phyloP scores from a whole-genome alignment of 2,113 vertebrate species.

The Dicerorhinus sumatrensis region DNA sequence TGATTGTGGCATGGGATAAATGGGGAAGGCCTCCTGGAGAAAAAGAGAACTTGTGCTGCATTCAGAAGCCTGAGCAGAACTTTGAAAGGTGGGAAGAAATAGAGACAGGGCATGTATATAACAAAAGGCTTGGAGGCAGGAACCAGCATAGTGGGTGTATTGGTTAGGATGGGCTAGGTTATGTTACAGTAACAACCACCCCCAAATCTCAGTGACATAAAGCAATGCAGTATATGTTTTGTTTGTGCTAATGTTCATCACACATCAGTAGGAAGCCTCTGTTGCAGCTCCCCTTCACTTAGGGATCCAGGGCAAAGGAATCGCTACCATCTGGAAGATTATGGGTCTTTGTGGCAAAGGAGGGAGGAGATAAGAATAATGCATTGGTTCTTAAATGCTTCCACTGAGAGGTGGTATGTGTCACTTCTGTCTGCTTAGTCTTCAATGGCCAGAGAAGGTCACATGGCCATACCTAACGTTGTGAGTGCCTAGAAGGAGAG shows the following conservation, averaged over 20 bases:
- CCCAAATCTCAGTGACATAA: constrained; percentile 8
- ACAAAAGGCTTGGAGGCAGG: background rate
- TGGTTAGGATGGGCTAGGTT: background rate
- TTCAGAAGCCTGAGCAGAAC: background rate
- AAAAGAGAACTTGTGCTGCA: background rate
- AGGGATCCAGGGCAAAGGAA: background rate
- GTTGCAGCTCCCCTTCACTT: background rate
- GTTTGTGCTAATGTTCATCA: background rate
- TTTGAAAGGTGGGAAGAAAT: background rate
- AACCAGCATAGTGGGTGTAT: background rate
- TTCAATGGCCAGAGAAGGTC: background rate
- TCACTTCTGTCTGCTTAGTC: background rate
- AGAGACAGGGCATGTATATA: background rate
- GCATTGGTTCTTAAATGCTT: background rate
- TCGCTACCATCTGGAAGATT: background rate
- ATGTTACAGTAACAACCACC: background rate
- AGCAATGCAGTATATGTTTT: background rate
- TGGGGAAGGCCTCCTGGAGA: background rate
- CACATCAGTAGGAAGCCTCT: background rate
- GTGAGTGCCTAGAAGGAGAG: background rate
- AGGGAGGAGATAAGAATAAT: background rate
- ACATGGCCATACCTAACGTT: background rate
- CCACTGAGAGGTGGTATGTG: background rate
- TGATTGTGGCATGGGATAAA: background rate
- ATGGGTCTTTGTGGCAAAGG: background rate